Conservation (phyloP, 2,888 invertebrate species). For the Epinotia bilunana region DNA sequence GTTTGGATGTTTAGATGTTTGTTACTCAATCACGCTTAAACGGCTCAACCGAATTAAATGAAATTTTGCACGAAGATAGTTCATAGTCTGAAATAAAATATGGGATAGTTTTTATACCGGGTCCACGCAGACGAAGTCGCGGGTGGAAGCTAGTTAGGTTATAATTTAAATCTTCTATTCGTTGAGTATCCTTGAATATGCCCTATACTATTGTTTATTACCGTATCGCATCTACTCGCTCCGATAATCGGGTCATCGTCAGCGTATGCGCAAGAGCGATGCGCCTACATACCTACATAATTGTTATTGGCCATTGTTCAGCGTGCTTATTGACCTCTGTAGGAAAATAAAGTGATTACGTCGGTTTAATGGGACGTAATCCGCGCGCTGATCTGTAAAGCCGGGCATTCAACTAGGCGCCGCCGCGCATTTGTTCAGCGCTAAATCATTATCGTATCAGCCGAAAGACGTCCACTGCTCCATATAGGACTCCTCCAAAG, state of each 20-base stretch:
- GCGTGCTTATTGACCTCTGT: conserved; percentile 27
- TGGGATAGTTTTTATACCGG: too few species aligned
- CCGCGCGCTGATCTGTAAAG: background rate
- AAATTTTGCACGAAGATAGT: too few species aligned
- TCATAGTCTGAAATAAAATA: too few species aligned
- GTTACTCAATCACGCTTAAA: too few species aligned
- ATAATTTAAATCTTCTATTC: too few species aligned
- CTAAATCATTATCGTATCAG: background rate
- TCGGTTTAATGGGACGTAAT: background rate
- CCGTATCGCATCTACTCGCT: background rate
- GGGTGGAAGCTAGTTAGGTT: too few species aligned
- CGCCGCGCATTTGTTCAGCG: too few species aligned
- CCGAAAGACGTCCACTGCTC: background rate
- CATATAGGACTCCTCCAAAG: too few species aligned
- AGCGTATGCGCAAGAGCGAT: conserved; percentile 25
- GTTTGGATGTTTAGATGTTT: too few species aligned
- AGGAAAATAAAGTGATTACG: conserved; percentile 35
- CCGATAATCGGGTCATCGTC: conserved; percentile 43
- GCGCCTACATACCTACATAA: conserved; percentile 45
- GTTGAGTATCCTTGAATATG: background rate
- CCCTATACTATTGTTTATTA: background rate
- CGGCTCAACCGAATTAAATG: too few species aligned
- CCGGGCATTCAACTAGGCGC: background rate
- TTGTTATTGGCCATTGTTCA: conserved; percentile 56
- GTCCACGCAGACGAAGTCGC: too few species aligned